Conservation (phyloP, 2,888 invertebrate species). For the Sisyra terminalis region DNA sequence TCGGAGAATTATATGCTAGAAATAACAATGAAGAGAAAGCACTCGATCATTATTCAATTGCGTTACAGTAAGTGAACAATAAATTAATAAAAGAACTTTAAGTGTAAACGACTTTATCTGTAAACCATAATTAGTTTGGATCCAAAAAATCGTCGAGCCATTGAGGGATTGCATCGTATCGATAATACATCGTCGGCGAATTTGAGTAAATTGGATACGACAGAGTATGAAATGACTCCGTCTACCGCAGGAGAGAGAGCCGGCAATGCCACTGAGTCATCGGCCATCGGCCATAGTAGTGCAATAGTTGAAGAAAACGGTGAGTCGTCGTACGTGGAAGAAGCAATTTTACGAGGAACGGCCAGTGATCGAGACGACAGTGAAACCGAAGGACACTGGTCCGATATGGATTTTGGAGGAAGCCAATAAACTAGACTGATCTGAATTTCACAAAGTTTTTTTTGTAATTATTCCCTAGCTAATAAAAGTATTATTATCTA, state of each 20-base stretch:
- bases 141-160: constrained; percentile 42
- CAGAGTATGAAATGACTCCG: constrained; percentile 28
- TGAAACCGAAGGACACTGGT: constrained; percentile 41
- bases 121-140: constrained; percentile 32
- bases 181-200: constrained; percentile 27
- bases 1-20: constrained; percentile 44
- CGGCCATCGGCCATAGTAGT: background rate
- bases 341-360: background rate
- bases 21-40: constrained; percentile 50
- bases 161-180: constrained; percentile 45
- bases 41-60: constrained; percentile 46
- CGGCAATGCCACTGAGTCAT: background rate
- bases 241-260: constrained; percentile 1
- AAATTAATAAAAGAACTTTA: too few species aligned
- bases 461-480: too few species aligned
- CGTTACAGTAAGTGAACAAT: constrained; percentile 43
- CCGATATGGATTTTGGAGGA: constrained; percentile 32
- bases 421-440: constrained; percentile 1
- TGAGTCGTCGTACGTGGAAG: background rate
- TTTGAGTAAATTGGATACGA: constrained; percentile 30
- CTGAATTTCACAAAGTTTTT: too few species aligned
- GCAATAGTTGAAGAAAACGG: background rate
- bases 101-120: too few species aligned
- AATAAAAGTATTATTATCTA: too few species aligned
- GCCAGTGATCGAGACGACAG: constrained; percentile 23